A percentile compares a stretch with the other conserved stretches of the same genome.
phyloP scores from a whole-genome alignment of 2,888 invertebrate genomes.

The Drosophila kanekoi region DNA sequence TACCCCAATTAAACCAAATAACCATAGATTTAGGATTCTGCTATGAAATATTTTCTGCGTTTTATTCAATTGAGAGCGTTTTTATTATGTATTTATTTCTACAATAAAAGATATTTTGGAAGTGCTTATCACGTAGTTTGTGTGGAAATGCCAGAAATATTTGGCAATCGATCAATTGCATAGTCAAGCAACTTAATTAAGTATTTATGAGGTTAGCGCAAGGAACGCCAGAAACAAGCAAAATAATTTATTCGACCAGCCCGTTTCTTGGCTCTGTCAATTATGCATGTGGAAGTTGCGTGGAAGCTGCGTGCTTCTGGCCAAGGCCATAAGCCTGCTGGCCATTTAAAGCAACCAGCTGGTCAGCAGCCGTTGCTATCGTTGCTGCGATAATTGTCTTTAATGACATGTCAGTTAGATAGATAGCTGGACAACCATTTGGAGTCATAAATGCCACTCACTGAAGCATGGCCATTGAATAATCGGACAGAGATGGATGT shows the following conservation, averaged over 20 bases:
- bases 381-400: conserved; percentile 39
- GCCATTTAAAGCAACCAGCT: neutral
- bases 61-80: no score
- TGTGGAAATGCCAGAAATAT: conserved; percentile 3
- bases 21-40: no score
- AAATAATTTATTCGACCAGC: conserved; percentile 11
- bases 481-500: neutral
- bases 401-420: conserved; percentile 31
- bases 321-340: neutral
- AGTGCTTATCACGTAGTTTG: neutral
- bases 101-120: neutral
- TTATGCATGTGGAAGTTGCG: conserved; percentile 40
- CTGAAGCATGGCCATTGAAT: conserved; percentile 25
- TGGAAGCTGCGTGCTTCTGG: conserved; percentile 36
- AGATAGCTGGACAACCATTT: conserved; percentile 18
- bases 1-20: no score
- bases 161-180: conserved; percentile 12
- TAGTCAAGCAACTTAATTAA: conserved; percentile 17
- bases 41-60: no score
- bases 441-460: conserved; percentile 30
- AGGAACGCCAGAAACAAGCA: no score
- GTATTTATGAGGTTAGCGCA: conserved; percentile 21
- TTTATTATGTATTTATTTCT: no score
- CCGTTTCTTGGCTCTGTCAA: conserved; percentile 31
- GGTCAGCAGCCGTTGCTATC: neutral